Percentiles rank a stretch among this genome's conserved stretches.
These are phyloP conservation scores for Paramisgurnus dabryanus DNA, from an alignment of 2,113 vertebrate genomes.

Conservation along the genomic window DNA sequence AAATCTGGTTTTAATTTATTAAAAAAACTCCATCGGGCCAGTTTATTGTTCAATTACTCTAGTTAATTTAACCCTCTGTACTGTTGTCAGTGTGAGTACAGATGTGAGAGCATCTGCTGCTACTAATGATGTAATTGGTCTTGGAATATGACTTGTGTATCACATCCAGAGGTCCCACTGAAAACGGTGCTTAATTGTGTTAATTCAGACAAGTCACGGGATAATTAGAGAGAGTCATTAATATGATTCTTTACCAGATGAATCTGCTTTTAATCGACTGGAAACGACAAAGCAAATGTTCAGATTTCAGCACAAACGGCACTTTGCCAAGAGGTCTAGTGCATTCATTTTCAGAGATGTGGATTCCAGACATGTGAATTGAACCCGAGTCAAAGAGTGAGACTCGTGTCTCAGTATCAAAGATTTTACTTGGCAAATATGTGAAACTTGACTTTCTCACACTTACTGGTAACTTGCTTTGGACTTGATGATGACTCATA, in stretches of 20 bases:
- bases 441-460: background rate
- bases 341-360: background rate
- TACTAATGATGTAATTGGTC: slow-evolving; percentile 56
- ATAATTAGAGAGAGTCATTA: slow-evolving; percentile 61
- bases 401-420: background rate
- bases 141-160: slow-evolving; percentile 60
- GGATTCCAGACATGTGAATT: slow-evolving; percentile 8
- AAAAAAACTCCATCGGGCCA: slow-evolving; percentile 57
- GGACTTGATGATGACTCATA: background rate
- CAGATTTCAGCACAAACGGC: background rate
- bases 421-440: background rate
- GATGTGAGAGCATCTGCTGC: slow-evolving; percentile 70
- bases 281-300: slow-evolving; percentile 7
- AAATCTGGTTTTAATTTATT: slow-evolving; percentile 34
- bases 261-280: slow-evolving; percentile 34
- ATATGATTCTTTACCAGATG: slow-evolving; percentile 27
- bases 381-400: background rate
- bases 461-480: background rate
- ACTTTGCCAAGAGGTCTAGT: slow-evolving; percentile 1
- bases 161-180: slow-evolving; percentile 55
- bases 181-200: slow-evolving; percentile 67
- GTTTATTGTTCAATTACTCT: slow-evolving; percentile 63
- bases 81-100: slow-evolving; percentile 61
- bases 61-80: slow-evolving; percentile 62
- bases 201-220: slow-evolving; percentile 64